These are phyloP conservation scores for Phyllopteryx taeniolatus DNA, from an alignment of 2,113 vertebrate genomes.

Conservation along the genomic window DNA sequence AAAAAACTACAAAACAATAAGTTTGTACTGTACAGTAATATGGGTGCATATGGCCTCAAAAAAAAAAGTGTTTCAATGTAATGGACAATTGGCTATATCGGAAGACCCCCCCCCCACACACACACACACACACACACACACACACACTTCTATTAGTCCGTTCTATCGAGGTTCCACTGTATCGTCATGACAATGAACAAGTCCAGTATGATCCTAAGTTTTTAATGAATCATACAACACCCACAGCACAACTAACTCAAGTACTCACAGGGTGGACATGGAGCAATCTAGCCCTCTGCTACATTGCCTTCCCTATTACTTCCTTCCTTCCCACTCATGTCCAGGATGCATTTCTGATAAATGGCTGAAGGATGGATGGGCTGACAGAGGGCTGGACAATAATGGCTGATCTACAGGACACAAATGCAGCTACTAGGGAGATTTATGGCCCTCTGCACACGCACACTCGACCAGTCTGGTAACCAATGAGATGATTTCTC, in stretches of 20 bases:
- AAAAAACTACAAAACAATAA: too few relatives aligned
- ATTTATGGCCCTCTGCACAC: constrained; percentile 83
- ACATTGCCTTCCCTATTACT: not conserved
- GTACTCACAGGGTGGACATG: not conserved
- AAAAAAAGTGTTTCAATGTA: too few relatives aligned
- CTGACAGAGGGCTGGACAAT: constrained; percentile 95
- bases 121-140: too few relatives aligned
- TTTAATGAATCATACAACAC: not conserved
- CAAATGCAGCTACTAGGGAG: constrained; percentile 89
- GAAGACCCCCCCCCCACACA: too few relatives aligned
- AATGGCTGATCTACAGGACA: constrained; percentile 98
- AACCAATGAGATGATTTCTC: constrained; percentile 94
- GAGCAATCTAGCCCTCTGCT: not conserved
- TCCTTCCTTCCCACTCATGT: constrained; percentile 53
- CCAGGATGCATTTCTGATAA: constrained; percentile 86
- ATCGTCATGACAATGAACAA: too few relatives aligned
- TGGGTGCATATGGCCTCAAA: too few relatives aligned
- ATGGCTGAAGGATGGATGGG: constrained; percentile 95
- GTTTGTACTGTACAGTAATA: too few relatives aligned
- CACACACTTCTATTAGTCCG: too few relatives aligned
- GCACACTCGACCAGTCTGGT: constrained; percentile 82
- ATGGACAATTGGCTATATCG: too few relatives aligned
- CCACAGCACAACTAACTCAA: not conserved
- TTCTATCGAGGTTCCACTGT: too few relatives aligned
- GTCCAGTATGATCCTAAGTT: not conserved